These are phyloP conservation scores for Rhodophaea formosa DNA, from an alignment of 2,888 invertebrate genomes.

Conservation along the genomic window DNA sequence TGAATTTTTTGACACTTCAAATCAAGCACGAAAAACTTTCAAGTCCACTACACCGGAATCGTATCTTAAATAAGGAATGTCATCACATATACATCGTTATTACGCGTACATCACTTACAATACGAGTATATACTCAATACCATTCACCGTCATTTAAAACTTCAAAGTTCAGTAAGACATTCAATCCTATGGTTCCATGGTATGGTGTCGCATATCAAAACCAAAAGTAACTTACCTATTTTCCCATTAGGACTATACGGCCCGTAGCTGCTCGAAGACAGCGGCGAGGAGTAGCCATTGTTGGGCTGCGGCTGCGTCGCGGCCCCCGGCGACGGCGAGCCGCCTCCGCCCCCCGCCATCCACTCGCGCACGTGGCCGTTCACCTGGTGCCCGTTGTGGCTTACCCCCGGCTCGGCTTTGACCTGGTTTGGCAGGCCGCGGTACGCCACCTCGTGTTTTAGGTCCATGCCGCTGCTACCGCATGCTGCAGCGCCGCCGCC, in stretches of 20 bases:
- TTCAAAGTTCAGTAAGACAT: no score
- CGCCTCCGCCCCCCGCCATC: conserved; percentile 81
- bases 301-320: conserved; percentile 83
- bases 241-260: conserved; percentile 94
- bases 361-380: conserved; percentile 76
- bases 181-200: no score
- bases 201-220: no score
- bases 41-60: no score
- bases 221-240: conserved; percentile 85
- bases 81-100: no score
- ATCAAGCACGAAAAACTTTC: no score
- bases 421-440: conserved; percentile 77
- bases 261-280: conserved; percentile 94
- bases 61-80: no score
- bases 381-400: conserved; percentile 74
- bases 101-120: no score
- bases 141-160: no score
- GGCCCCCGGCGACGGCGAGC: conserved; percentile 84
- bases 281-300: conserved; percentile 92
- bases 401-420: conserved; percentile 75
- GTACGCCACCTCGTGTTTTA: conserved; percentile 84
- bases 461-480: conserved; percentile 83
- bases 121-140: no score
- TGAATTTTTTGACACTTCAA: no score
- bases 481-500: conserved; percentile 76